Base-by-base conservation (phyloP, 2,797 vertebrate species). In the Podarcis siculus region DNA sequence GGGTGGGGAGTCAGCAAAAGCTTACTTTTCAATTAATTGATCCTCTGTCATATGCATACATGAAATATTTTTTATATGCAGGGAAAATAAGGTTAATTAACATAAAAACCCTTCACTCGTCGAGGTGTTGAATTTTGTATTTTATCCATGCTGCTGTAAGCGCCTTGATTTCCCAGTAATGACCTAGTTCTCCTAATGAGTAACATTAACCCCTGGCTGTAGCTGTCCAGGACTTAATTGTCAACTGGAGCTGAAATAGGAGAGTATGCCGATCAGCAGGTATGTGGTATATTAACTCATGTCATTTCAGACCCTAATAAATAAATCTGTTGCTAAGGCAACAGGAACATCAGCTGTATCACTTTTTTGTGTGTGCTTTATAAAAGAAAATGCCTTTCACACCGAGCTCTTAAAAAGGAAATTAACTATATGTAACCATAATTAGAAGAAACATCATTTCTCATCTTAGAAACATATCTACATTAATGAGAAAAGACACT, bases 161-260 rank as follows among this genome's bases (percentile, higher is more conserved):
- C 98, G 98, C 97, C 98, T 98, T 99, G 98, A 99, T 99, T 99
- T 98, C 97, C 97, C 97, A 97, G 98, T 99, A 99, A 99, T 99
- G 99, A 99, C 98, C 98, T 98, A 99, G 98, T 99, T 99, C 98
- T 99, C 98, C 98, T 99, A 99, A 99, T 99, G 99, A 99, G 98
- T 98, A 98, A 98, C 98, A 99, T 99, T 99, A 99, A 99, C 99
- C 99, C 98, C 98, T 99, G 98, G 98, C 98, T 99, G 98, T 98
- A 99, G 98, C 98, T 98, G 97, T 98, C 98, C 99, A 98, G 98
- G 98, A 98, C 98, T 98, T 99, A 98, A 99, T 99, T 99, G 98
- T 99, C 98, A 98, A 98, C 97, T 97, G 97, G 97, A 97, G 98
- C 98, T 98, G 98, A 98, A 98, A 97, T 97, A 97, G 96, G 96